Percentiles rank a stretch among this genome's conserved stretches.
Evolutionary conservation across 2,888 invertebrate species (phyloP).

Genomic region (Hecatera dysodea): DNA sequence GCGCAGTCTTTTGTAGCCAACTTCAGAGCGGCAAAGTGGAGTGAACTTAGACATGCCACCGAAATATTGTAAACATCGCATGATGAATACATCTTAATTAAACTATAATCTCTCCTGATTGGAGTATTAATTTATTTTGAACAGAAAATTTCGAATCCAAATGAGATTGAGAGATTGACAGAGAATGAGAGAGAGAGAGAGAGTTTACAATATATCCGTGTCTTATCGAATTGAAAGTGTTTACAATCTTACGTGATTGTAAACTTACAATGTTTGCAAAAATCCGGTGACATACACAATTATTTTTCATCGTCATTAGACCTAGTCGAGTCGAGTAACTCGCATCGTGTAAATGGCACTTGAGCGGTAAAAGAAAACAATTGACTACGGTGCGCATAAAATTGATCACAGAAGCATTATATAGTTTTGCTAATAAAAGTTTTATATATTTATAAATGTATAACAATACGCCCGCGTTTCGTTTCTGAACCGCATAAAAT

Average conservation of each 20-base stretch:
- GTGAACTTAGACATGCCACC: neutral
- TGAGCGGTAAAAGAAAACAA: constrained; percentile 25
- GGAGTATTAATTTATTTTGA: too few species aligned
- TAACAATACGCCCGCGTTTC: constrained; percentile 22
- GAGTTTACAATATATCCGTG: too few species aligned
- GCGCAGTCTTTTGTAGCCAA: neutral
- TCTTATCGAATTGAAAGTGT: too few species aligned
- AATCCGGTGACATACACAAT: too few species aligned
- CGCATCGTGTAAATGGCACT: constrained; percentile 6
- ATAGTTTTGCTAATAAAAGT: constrained; percentile 16
- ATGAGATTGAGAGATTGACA: too few species aligned
- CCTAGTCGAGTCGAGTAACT: neutral
- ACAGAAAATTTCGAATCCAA: too few species aligned
- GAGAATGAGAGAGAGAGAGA: too few species aligned
- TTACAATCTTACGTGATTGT: too few species aligned
- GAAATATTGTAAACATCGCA: too few species aligned
- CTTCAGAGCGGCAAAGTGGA: neutral
- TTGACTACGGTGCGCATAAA: constrained; percentile 33
- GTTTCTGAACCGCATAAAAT: constrained; percentile 29
- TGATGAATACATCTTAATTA: too few species aligned
- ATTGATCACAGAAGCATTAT: constrained; percentile 36
- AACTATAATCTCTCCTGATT: too few species aligned
- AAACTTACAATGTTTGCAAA: too few species aligned
- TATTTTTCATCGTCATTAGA: neutral
- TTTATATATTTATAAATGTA: constrained; percentile 40